phyloP scores from a whole-genome alignment of 2,797 vertebrate genomes.

The Bufotes viridis region DNA sequence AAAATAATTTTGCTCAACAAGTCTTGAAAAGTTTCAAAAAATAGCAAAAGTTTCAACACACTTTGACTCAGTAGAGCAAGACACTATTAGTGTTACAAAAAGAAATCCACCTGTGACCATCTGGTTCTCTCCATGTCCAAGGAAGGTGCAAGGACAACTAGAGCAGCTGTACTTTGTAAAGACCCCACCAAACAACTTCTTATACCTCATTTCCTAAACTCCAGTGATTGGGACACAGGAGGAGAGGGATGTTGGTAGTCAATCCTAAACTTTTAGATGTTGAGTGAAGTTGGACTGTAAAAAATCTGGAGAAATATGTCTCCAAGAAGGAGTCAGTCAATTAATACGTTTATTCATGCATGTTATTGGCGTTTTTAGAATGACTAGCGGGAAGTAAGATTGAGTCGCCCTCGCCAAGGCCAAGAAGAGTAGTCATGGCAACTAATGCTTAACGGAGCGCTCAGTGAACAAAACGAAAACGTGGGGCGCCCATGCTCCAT shows the following conservation, averaged over 20 bases:
- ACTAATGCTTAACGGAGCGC: constrained; percentile 22
- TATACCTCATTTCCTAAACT: background rate
- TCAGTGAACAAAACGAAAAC: constrained; percentile 25
- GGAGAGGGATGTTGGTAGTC: background rate
- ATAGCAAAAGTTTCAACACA: too few relatives aligned
- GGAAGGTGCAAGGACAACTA: background rate
- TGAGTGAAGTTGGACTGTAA: background rate
- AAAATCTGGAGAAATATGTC: background rate
- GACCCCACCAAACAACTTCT: background rate
- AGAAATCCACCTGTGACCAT: background rate
- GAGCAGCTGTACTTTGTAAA: background rate
- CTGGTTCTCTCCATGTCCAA: too few relatives aligned
- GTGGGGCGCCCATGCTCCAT: constrained; percentile 32
- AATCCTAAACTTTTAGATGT: background rate
- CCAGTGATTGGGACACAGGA: background rate
- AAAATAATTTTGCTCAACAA: background rate
- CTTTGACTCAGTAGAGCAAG: background rate
- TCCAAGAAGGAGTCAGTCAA: constrained; percentile 16
- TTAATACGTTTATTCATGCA: constrained; percentile 22
- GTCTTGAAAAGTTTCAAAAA: background rate
- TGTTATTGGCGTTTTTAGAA: constrained; percentile 4
- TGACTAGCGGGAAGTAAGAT: constrained; percentile 6
- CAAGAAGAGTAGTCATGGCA: constrained; percentile 12
- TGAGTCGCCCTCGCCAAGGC: constrained; percentile 1
- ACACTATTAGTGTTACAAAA: background rate